Base-by-base conservation (phyloP, 2,888 invertebrate genomes). In the Laothoe populi region DNA sequence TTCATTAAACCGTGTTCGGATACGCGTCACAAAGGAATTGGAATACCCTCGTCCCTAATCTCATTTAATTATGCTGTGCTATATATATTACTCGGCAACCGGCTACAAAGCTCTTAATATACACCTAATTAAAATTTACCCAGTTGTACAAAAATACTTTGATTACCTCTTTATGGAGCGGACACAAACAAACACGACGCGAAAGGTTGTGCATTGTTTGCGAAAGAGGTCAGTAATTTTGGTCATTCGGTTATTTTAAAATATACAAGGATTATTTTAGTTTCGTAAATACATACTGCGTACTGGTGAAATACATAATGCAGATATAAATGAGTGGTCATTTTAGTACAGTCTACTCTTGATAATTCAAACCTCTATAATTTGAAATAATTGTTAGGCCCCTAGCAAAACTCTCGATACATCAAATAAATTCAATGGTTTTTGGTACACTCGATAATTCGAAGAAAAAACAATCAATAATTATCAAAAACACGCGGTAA, bases 41-140 rank as follows among this genome's bases (percentile, higher is more conserved):
- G 63, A 66, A 63, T 60, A 57, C 31, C 19, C 44, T 2, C 44
- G 44, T 31, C 63, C 62, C 61, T 67, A 67, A 66, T 64, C 62
- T 62, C 62, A 63, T 66, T 68, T 66, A 68, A 70, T 70, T 70
- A 70, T 65, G 63, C 49, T 19, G 26, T 57, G 57, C 57, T 61
- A 63, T 66, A 70, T 65, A 65, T 66, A 63, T 64, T 63, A 61
- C 46, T 21, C 53, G 53, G 49, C 59, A 64, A 48, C 24, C 24
- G n/a, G 62, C 61, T 48, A 63, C 68, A 63, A 68, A 69, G 66
- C 53, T 49, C 59, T 62, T 62, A 67, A 64, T 65, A 62, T 60
- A 62, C 60, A 46, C 21, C 48, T 59, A 60, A 53, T 61, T 61
- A 61, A 61, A 53, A 44, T 53, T 38, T 35, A 13, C 31, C 16